phyloP scores from a whole-genome alignment of 2,113 vertebrate species.

The Raja brachyura region DNA sequence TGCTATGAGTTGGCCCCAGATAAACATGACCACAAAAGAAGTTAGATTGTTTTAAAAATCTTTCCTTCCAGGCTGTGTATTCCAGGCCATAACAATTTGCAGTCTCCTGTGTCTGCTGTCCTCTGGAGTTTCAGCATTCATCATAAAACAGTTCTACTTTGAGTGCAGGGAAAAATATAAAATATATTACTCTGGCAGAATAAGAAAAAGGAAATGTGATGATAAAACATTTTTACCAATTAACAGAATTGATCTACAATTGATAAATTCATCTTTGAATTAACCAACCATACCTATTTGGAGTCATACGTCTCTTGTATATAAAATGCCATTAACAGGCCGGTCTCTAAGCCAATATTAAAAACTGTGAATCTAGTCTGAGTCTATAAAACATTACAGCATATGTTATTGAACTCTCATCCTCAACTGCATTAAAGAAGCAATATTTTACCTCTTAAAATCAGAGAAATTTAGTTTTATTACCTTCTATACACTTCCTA shows the following conservation, averaged over 20 bases:
- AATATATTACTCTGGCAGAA: neutral
- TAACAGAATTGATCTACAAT: neutral
- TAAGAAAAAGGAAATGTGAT: neutral
- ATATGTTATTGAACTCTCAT: neutral
- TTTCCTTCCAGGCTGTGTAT: neutral
- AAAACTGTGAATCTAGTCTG: neutral
- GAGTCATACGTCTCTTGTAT: neutral
- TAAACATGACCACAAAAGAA: neutral
- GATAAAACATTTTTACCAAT: neutral
- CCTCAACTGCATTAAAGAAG: conserved; percentile 9
- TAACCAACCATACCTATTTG: neutral
- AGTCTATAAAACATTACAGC: neutral
- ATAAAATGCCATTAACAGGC: neutral
- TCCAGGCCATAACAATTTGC: neutral
- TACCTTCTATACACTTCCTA: neutral
- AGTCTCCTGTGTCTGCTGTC: no score
- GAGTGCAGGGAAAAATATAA: no score
- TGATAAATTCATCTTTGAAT: neutral
- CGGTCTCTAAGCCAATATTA: neutral
- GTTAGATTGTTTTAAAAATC: neutral
- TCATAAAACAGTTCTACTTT: neutral
- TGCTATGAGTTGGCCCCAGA: neutral
- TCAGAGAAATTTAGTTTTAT: conserved; percentile 14
- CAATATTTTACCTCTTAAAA: conserved; percentile 4
- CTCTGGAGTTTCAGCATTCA: neutral